Evolutionary conservation across 2,113 vertebrate genomes (phyloP), one percentile per base, ranked within the genome.

Genomic region (Lepus timidus): DNA sequence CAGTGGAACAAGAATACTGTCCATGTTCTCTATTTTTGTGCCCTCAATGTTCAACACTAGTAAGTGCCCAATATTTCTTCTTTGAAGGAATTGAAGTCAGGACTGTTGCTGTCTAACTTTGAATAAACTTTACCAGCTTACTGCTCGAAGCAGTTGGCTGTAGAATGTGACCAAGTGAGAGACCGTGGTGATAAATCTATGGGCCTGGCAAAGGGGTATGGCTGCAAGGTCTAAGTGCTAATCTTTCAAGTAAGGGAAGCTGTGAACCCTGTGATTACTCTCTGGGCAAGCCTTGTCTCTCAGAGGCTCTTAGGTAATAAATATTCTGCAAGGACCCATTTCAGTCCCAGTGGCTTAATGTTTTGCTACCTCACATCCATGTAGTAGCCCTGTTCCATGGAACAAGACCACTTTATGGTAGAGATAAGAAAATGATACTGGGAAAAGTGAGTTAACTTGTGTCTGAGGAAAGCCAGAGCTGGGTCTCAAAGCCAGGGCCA

Each of bases 271-370:
- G 4, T 6, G 65, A 49, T 29, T 20, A 23, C 44, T 86, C 27
- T 88, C 13, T 20, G 61, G 65, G 75, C 68, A 86, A 93, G 86
- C 17, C 23, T 68, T 74, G n/a, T 93, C 86, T 88, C 73, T 75
- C 36, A 36, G 68, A 88, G 39, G 65, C 62, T 61, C 49, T 33
- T 49, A 49, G 51, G n/a, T n/a, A 58, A 85, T 80, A 85, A 90
- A 31, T 90, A 68, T 31, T 62, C 29, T 25, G 2, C 22, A 65
- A 88, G 25, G 74, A 84, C 51, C 44, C 31, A n/a, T 3, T 31
- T 29, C 9, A 64, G 39, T 36, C 36, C 76, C 51, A 27, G 0
- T 31, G 10, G n/a, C 62, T 70, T 36, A 33, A 74, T 13, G 20
- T 62, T 74, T 19, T 17, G 29, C 39, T 64, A 4, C 79, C 44